Percentiles rank a stretch among this genome's conserved stretches.
phyloP scores from a whole-genome alignment of 2,888 invertebrate genomes.

The Sinohyriopsis cumingii region DNA sequence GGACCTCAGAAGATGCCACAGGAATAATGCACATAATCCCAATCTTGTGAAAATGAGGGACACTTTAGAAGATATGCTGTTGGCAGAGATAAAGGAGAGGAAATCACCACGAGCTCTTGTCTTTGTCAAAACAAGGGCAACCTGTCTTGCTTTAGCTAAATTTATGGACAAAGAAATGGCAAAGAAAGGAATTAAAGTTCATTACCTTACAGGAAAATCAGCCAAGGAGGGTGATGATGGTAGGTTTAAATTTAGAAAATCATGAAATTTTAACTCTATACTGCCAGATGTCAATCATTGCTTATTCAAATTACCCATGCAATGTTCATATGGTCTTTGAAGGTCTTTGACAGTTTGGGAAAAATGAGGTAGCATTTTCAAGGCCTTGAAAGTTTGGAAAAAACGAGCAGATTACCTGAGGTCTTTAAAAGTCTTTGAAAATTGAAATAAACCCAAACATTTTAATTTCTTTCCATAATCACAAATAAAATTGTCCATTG shows the following conservation, averaged over 20 bases:
- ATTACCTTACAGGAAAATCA: conserved; percentile 26
- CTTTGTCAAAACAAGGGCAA: conserved; percentile 53
- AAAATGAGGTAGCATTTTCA: too few relatives aligned
- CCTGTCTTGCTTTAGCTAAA: conserved; percentile 38
- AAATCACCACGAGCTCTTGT: conserved; percentile 43
- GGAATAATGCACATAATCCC: conserved; percentile 31
- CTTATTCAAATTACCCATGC: too few relatives aligned
- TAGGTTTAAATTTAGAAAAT: conserved; percentile 1
- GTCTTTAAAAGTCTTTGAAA: too few relatives aligned
- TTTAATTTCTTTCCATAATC: too few relatives aligned
- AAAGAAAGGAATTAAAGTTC: conserved; percentile 9
- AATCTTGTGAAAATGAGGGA: conserved; percentile 39
- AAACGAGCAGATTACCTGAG: too few relatives aligned
- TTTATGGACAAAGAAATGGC: conserved; percentile 34
- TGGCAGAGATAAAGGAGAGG: conserved; percentile 15
- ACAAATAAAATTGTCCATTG: too few relatives aligned
- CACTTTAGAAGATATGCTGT: conserved; percentile 27
- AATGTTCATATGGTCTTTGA: too few relatives aligned
- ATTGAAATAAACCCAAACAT: too few relatives aligned
- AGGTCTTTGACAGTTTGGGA: too few relatives aligned
- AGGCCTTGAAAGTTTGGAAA: too few relatives aligned
- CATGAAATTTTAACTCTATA: background rate
- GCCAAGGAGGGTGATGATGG: conserved; percentile 29
- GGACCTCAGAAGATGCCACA: conserved; percentile 13
- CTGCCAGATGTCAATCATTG: too few relatives aligned